A percentile compares a stretch with the other conserved stretches of the same genome.
phyloP scores from a whole-genome alignment of 2,888 invertebrate genomes.

The Octonoba sinensis region DNA sequence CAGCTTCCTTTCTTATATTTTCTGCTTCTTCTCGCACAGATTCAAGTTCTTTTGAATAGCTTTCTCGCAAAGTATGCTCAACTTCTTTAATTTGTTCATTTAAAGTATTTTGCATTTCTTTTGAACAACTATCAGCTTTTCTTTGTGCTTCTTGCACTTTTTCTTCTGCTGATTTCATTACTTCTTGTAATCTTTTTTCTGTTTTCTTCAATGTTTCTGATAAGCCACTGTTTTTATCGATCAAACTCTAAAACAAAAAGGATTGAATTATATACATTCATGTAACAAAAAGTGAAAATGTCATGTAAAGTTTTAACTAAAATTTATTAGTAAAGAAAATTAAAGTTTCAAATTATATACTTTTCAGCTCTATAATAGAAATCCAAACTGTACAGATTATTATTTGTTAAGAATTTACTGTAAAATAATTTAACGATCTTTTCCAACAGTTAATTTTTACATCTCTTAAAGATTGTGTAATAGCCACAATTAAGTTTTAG shows the following conservation, averaged over 20 bases:
- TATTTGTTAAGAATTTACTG: too few relatives aligned
- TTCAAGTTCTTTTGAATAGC: conserved; percentile 36
- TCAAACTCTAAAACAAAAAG: conserved; percentile 27
- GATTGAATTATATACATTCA: not conserved
- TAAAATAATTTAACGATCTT: too few relatives aligned
- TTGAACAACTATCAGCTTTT: conserved; percentile 24
- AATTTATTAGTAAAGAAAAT: too few relatives aligned
- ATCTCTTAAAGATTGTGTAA: too few relatives aligned
- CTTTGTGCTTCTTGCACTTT: conserved; percentile 70
- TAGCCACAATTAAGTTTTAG: too few relatives aligned
- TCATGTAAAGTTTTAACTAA: too few relatives aligned
- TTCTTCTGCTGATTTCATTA: conserved; percentile 77
- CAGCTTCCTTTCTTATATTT: conserved; percentile 38
- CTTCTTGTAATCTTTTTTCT: conserved; percentile 68
- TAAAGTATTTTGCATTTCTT: conserved; percentile 51
- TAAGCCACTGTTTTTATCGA: conserved; percentile 35
- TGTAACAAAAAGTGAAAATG: too few relatives aligned
- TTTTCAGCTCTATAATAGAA: too few relatives aligned
- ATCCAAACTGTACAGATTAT: too few relatives aligned
- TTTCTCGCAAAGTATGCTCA: conserved; percentile 31
- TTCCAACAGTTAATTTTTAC: too few relatives aligned
- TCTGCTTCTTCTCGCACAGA: conserved; percentile 36
- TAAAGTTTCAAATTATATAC: too few relatives aligned
- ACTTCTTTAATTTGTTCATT: conserved; percentile 54
- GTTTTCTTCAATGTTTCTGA: conserved; percentile 10